Evolutionary conservation across 2,113 vertebrate genomes (phyloP), one percentile per base, ranked within the genome.

Genomic region (Balaenoptera acutorostrata): DNA sequence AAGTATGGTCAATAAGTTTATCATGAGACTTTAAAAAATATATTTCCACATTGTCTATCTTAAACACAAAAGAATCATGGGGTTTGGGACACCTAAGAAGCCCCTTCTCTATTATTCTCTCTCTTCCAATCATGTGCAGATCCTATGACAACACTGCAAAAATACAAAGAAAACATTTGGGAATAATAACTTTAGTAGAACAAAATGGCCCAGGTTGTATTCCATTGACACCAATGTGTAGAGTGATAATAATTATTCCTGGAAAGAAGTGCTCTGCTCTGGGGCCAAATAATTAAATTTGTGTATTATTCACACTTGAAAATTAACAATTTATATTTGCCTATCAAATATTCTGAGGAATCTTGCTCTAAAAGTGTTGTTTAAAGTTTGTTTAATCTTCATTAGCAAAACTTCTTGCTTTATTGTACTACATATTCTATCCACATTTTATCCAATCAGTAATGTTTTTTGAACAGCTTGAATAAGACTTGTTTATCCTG

Each of bases 301-400:
- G 2, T 15, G 33, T 64, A 41, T 64, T 61, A 82, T 7, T 49
- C 3, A 33, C 63, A n/a, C 15, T 61, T 87, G 27, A 41, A 71
- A 80, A 81, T 64, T 90, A 31, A 83, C 14, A 71, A 36, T 81
- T 66, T 74, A 13, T 13, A 33, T 61, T 83, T 74, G 27, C 10
- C 27, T 88, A n/a, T 15, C 55, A 84, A 46, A 68, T 80, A 6
- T 84, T 78, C 36, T 88, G 49, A 88, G 23, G 77, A 66, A 59
- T 71, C 15, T 83, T 96, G 13, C 2, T 59, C 7, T 72, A 46
- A 21, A 49, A 92, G 27, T 81, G 69, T 10, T 27, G 4, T 61
- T 88, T 75, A 6, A 80, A 33, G 33, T 39, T 17, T 88, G 39
- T 49, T 69, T 90, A 57, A 59, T n/a, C 1, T 75, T 63, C 4